Evolutionary conservation across 2,797 vertebrate species (phyloP), one percentile per base, ranked within the genome.

Genomic region (Coluber constrictor): DNA sequence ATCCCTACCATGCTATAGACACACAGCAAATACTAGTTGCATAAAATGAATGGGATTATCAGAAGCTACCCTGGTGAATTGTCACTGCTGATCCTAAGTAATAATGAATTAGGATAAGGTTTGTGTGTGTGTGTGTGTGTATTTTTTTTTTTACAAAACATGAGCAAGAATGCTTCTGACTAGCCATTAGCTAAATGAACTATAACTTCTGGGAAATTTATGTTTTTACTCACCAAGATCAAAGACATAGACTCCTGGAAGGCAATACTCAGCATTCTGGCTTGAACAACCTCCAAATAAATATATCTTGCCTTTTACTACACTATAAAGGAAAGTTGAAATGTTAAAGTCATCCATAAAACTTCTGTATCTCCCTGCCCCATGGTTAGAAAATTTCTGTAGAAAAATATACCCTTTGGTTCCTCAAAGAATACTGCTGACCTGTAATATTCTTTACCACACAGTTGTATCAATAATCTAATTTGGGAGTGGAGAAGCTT

Each of bases 261-360:
- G 97, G 96, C 97, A 98, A 92, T 97, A 96, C 9, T 94, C 90
- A 93, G 97, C 96, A 3, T 97, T 92, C 8, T 96, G 94, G 87
- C 95, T 70, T 61, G 97, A 97, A 13, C 89, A 93, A 18, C 97
- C 97, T 94, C 97, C 96, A 94, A 98, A 98, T 93, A 98, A 97
- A 94, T 97, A 97, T 70, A 98, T 94, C 93, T 97, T 98, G 32
- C 98, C 97, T 95, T 97, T 97, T 63, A 97, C 96, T 90, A 98
- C 91, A 94, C 97, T 98, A 93, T 79, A 83, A 95, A 37, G 18
- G 37, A 87, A 94, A 92, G 9, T 63, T 92, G 59, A 15, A n/a
- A 91, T 60, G 90, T 15, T 90, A 92, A 5, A 43, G n/a, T 25
- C 86, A 8, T 37, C 63, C 47, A 55, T 88, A 89, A 83, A 0